A percentile compares a stretch with the other conserved stretches of the same genome.
Conservation (phyloP, 2,888 invertebrate species). For the Diaprepes abbreviatus region DNA sequence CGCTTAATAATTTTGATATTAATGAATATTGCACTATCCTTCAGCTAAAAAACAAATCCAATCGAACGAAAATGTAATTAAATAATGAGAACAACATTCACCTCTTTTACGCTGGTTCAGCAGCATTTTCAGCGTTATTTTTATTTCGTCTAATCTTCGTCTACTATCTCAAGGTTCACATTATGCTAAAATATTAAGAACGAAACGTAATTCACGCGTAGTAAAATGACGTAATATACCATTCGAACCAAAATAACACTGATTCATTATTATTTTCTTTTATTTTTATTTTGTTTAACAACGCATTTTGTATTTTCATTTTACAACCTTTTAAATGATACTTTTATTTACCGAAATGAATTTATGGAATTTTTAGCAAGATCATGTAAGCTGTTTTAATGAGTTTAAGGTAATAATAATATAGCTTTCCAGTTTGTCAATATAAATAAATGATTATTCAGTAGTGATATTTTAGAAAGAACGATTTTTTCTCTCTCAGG, state of each 20-base stretch:
- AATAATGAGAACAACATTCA: constrained; percentile 6
- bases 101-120: background rate
- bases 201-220: constrained; percentile 7
- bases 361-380: too few species aligned
- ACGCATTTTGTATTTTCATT: background rate
- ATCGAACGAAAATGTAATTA: too few species aligned
- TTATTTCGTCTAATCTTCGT: constrained; percentile 21
- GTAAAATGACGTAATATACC: constrained; percentile 25
- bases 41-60: too few species aligned
- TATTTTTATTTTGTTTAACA: constrained; percentile 8
- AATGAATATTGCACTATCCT: too few species aligned
- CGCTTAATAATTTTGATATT: too few species aligned
- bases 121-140: background rate
- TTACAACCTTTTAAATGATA: background rate
- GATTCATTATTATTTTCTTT: constrained; percentile 17
- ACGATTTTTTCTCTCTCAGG: too few species aligned
- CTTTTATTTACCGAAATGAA: too few species aligned
- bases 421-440: too few species aligned
- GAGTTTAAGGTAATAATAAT: too few species aligned
- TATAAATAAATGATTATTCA: too few species aligned
- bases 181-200: background rate
- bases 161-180: constrained; percentile 28
- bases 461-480: too few species aligned
- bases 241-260: constrained; percentile 11
- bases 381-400: too few species aligned